Conservation (phyloP, 2,113 vertebrate genomes). For the Proterorhinus semilunaris region DNA sequence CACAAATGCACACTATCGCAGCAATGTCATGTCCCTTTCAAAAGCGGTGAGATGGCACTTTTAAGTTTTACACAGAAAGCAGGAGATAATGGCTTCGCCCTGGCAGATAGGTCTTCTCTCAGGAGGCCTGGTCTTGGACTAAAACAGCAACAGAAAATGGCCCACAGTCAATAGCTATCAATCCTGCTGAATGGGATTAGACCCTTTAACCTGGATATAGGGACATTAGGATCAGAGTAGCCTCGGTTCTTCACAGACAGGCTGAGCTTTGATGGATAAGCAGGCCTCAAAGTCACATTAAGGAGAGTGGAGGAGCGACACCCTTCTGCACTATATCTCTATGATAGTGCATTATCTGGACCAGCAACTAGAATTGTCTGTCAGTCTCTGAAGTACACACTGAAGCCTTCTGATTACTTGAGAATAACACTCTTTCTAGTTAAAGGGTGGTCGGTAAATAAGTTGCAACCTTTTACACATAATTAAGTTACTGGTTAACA, state of each 20-base stretch:
- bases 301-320: conserved; percentile 4
- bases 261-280: conserved; percentile 10
- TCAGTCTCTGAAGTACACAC: background rate
- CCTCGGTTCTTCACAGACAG: conserved; percentile 23
- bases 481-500: too few relatives aligned
- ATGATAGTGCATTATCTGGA: background rate
- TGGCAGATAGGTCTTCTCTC: conserved; percentile 34
- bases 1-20: background rate
- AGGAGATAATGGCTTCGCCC: conserved; percentile 50
- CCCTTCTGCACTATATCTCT: background rate
- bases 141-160: conserved; percentile 52
- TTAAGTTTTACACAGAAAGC: conserved; percentile 21
- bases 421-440: background rate
- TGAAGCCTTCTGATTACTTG: background rate
- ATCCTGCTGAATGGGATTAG: conserved; percentile 35
- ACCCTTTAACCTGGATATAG: conserved; percentile 26
- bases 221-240: conserved; percentile 24
- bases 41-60: conserved; percentile 30
- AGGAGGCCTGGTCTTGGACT: conserved; percentile 39
- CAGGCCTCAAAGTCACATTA: conserved; percentile 12
- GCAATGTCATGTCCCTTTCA: conserved; percentile 11
- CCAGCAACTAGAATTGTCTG: background rate
- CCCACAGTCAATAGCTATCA: conserved; percentile 33
- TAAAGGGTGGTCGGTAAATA: background rate
- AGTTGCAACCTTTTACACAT: background rate